A percentile compares a stretch with the other conserved stretches of the same genome.
Evolutionary conservation across 2,113 vertebrate species (phyloP).

Genomic region (Sturnira hondurensis): DNA sequence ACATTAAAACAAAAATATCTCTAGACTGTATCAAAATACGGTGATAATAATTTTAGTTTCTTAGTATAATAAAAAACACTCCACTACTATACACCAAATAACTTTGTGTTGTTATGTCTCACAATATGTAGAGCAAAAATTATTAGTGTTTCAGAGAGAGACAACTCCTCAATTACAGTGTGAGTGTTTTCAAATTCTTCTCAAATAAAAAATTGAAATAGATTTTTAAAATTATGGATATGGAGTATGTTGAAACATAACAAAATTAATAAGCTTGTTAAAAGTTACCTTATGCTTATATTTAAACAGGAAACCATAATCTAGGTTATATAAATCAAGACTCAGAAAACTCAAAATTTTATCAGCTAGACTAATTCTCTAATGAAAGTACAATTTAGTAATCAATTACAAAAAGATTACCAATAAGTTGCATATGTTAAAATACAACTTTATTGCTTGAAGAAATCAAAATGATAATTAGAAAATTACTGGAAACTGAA

Average conservation of each 20-base stretch:
- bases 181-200: not conserved
- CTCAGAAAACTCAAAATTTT: not conserved
- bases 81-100: not conserved
- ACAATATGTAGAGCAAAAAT: not conserved
- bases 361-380: not conserved
- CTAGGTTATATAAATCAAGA: not conserved
- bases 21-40: not conserved
- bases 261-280: not conserved
- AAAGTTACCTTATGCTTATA: not conserved
- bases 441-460: not conserved
- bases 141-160: not conserved
- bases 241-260: not conserved
- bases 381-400: not conserved
- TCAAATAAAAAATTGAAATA: not conserved
- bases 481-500: not conserved
- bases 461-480: not conserved
- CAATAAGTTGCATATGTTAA: not conserved
- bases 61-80: not conserved
- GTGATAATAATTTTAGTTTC: not conserved
- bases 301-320: not conserved
- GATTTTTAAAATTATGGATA: not conserved
- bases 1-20: not conserved
- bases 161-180: not conserved
- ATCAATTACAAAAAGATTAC: not conserved
- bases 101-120: not conserved